These are phyloP conservation scores for Turritopsis dohrnii DNA, from an alignment of 30 jellyfish, hydroid and myxozoan genomes.

Conservation along the genomic window DNA sequence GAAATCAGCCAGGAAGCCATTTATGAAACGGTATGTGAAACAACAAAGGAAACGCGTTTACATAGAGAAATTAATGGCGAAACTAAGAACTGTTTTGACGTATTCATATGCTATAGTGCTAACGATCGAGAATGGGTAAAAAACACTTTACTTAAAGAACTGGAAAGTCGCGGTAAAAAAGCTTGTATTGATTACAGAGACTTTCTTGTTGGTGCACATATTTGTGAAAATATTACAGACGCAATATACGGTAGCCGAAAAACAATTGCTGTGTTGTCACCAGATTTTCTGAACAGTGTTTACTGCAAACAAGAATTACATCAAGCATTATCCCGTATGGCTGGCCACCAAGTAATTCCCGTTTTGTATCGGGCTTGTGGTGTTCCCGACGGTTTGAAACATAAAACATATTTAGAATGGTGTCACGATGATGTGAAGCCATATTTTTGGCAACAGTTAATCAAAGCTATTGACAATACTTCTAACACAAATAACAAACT, in stretches of 20 bases:
- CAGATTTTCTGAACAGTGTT: slow-evolving; percentile 60
- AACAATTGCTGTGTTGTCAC: slow-evolving; percentile 80
- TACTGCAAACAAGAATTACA: slow-evolving; percentile 72
- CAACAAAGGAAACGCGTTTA: no score
- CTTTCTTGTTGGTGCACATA: slow-evolving; percentile 58
- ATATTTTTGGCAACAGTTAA: slow-evolving; percentile 67
- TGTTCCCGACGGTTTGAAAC: slow-evolving; percentile 43
- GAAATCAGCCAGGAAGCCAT: background rate
- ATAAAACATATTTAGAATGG: slow-evolving; percentile 83
- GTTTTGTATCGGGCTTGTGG: slow-evolving; percentile 50
- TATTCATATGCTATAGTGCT: slow-evolving; percentile 73
- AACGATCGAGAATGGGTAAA: slow-evolving; percentile 69
- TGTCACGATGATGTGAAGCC: slow-evolving; percentile 66
- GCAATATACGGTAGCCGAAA: slow-evolving; percentile 66
- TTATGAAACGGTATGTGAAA: background rate
- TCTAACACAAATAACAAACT: background rate
- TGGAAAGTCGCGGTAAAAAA: slow-evolving; percentile 30
- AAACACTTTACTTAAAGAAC: slow-evolving; percentile 29
- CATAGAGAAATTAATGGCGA: background rate
- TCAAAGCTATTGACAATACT: slow-evolving; percentile 14
- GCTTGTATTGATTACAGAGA: slow-evolving; percentile 72
- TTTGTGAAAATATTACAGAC: slow-evolving; percentile 56
- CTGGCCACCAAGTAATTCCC: slow-evolving; percentile 60
- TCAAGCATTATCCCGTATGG: slow-evolving; percentile 51
- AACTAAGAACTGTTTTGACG: slow-evolving; percentile 27